Conservation (phyloP, 35 echinoderm and acorn worm genomes). For the Antedon bifida region DNA sequence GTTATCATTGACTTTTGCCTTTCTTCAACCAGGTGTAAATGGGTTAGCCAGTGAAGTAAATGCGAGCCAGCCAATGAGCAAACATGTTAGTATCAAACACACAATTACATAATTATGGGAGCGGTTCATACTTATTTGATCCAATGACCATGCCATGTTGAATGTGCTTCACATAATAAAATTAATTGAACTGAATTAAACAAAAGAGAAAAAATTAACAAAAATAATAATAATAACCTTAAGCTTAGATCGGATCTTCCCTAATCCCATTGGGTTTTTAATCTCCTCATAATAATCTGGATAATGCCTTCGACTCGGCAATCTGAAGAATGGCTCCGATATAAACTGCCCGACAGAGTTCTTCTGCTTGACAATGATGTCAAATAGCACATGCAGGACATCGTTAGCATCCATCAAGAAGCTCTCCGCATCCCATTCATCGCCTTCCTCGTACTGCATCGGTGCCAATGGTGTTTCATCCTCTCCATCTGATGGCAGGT, state of each 20-base stretch:
- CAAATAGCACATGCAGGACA: slow-evolving; percentile 40
- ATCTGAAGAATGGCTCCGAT: slow-evolving; percentile 81
- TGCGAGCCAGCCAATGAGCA: too few species aligned
- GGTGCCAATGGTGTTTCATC: not conserved
- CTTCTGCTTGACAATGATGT: slow-evolving; percentile 41
- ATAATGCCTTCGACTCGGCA: slow-evolving; percentile 64
- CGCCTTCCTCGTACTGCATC: slow-evolving; percentile 75
- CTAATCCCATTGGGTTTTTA: slow-evolving; percentile 64
- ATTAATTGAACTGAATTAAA: too few species aligned
- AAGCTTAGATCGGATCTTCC: slow-evolving; percentile 82
- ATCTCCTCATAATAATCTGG: slow-evolving; percentile 96
- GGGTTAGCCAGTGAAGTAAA: too few species aligned
- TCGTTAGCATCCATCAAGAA: slow-evolving; percentile 47
- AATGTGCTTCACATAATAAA: too few species aligned
- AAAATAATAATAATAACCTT: too few species aligned
- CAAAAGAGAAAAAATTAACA: too few species aligned
- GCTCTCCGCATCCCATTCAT: slow-evolving; percentile 72
- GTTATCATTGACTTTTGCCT: too few species aligned
- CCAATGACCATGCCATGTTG: too few species aligned
- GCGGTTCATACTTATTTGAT: too few species aligned
- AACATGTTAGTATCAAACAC: too few species aligned
- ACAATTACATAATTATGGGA: too few species aligned
- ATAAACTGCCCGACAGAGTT: slow-evolving; percentile 64
- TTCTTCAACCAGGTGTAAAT: too few species aligned
- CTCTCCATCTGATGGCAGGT: slow-evolving; percentile 8